Evolutionary conservation across 1,140 invertebrate genomes (phyloP).

Genomic region (Pseudomyrmex concolor): DNA sequence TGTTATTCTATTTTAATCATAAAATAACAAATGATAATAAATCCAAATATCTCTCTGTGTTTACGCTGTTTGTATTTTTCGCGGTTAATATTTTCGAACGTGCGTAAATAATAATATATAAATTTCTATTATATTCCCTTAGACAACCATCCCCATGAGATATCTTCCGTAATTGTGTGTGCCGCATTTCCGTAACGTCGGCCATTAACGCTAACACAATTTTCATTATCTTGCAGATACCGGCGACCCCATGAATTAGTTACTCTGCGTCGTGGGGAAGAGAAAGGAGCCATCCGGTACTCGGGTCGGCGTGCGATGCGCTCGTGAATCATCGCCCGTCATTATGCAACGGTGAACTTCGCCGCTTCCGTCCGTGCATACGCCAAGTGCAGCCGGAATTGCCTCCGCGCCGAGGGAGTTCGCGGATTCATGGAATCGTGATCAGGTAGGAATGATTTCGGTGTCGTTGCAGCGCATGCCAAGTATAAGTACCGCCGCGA

Average conservation of each 20-base stretch:
- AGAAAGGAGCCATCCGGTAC: constrained; percentile 16
- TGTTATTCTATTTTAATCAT: too few species aligned
- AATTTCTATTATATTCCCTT: not conserved
- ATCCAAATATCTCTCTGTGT: too few species aligned
- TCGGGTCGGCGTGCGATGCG: constrained; percentile 42
- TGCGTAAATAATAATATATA: not conserved
- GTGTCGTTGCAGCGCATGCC: constrained; percentile 3
- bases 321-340: constrained; percentile 55
- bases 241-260: constrained; percentile 37
- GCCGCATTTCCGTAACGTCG: not conserved
- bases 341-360: constrained; percentile 60
- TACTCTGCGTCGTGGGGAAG: constrained; percentile 13
- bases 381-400: constrained; percentile 23
- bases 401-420: constrained; percentile 14
- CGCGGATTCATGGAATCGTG: constrained; percentile 21
- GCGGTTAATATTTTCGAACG: too few species aligned
- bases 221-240: constrained; percentile 43
- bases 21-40: too few species aligned
- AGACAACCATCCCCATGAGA: not conserved
- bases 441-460: constrained; percentile 44
- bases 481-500: not conserved
- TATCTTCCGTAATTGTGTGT: not conserved
- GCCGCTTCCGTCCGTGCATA: constrained; percentile 3
- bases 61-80: too few species aligned
- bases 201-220: constrained; percentile 13